A percentile compares a stretch with the other conserved stretches of the same genome.
These are phyloP conservation scores for Dolichotis patagonum DNA, from an alignment of 2,113 vertebrate genomes.

Conservation along the genomic window DNA sequence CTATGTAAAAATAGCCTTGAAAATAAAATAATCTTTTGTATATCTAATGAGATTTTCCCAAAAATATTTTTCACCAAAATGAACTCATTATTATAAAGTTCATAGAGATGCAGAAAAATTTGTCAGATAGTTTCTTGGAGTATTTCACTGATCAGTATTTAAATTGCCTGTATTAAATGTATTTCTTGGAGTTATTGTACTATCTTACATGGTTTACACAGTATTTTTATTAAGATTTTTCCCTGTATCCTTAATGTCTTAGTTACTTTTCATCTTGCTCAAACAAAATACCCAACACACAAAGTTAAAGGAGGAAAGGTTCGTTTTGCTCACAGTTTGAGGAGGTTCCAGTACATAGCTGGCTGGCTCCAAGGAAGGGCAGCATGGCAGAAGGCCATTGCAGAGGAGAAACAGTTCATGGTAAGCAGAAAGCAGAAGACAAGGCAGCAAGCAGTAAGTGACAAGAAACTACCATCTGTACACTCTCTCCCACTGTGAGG, in stretches of 20 bases:
- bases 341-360: not conserved
- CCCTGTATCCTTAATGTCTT: not conserved
- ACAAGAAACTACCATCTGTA: not conserved
- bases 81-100: not conserved
- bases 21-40: constrained; percentile 17
- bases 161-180: not conserved
- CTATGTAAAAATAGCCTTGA: not conserved
- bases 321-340: not conserved
- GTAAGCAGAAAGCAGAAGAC: not conserved
- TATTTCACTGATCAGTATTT: constrained; percentile 11
- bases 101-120: not conserved
- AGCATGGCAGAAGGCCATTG: not conserved
- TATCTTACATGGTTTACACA: not conserved
- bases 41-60: not conserved
- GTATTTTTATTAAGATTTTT: not conserved
- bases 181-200: not conserved
- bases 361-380: not conserved
- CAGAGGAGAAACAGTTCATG: not conserved
- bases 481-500: not conserved
- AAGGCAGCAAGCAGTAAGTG: not conserved
- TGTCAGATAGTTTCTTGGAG: not conserved
- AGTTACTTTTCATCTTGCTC: not conserved
- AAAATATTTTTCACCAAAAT: not conserved
- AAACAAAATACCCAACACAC: not conserved
- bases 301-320: not conserved